Conservation (phyloP, 2,113 vertebrate genomes). For the Lota lota region DNA sequence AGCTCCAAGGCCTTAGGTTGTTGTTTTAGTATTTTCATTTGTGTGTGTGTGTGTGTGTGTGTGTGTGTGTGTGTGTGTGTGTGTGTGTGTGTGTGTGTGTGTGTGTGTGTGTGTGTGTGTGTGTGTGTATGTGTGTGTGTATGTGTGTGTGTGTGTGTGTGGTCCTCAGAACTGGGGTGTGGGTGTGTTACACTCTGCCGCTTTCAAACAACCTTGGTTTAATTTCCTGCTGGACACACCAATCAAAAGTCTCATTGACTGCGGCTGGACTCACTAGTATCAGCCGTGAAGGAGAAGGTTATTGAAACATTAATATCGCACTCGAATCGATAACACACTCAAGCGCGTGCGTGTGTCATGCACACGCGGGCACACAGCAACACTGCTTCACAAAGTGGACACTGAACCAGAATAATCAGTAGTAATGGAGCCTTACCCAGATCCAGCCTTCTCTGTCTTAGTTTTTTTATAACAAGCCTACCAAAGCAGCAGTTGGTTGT, state of each 20-base stretch:
- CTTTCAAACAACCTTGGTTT: constrained; percentile 19
- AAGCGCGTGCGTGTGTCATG: neutral
- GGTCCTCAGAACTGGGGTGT: constrained; percentile 7
- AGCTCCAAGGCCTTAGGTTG: constrained; percentile 2
- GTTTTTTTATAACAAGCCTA: no score
- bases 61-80: no score
- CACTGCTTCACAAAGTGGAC: no score
- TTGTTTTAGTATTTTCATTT: constrained; percentile 5
- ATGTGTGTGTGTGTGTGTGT: no score
- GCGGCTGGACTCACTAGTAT: constrained; percentile 15
- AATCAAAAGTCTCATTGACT: constrained; percentile 40
- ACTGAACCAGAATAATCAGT: no score
- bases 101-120: no score
- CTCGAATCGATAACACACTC: constrained; percentile 18
- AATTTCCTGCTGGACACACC: constrained; percentile 50
- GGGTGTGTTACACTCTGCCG: neutral
- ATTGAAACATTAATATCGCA: constrained; percentile 40
- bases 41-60: constrained; percentile 11
- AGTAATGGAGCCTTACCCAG: no score
- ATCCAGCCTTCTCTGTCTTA: no score
- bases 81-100: no score
- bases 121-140: no score
- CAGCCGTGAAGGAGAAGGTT: constrained; percentile 12
- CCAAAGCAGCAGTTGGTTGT: no score
- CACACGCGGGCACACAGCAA: neutral